Base-by-base conservation (phyloP, 2,113 vertebrate genomes). In the Himantopus leucocephalus region DNA sequence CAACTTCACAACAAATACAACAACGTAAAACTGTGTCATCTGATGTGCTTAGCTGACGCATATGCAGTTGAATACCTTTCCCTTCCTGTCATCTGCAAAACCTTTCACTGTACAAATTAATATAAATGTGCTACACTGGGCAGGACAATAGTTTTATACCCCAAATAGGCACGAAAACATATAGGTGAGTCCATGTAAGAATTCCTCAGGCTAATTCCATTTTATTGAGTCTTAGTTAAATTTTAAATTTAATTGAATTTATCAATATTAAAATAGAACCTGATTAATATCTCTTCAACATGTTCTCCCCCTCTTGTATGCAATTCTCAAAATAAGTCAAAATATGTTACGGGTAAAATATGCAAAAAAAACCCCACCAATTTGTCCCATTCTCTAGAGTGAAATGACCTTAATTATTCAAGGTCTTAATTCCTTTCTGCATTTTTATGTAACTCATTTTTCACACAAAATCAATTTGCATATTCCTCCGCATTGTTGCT, bases 281-380 rank as follows among this genome's bases (percentile, higher is more conserved):
- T 29, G 16, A 47, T 53, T 85, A 81, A 80, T 58, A 63, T 39
- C 14, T 80, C 34, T n/a, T 81, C 21, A 45, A 14, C 2, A 17
- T 56, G 30, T 52, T 64, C 18, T 85, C 26, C 6, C 10, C 10
- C 32, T 41, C 27, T 75, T 74, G 30, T 21, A 43, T n/a, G 19
- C 0, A 4, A 62, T 41, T 62, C 13, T 56, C 17, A 84, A 84
- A 77, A 47, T 47, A 70, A 70, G 12, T 21, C 5, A 87, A 70
- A 76, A 63, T 58, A 58, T 43, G 17, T 70, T 63, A 26, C 22
- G 43, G 22, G 22, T 14, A 56, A 70, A 87, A 76, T 45, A 50
- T 20, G 12, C 2, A 62, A 43, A 86, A 55, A 24, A 6, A 0
- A 0, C 5, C 15, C 24, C 14, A 76, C 4, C 1, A 64, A 26